phyloP scores from a whole-genome alignment of 2,113 vertebrate species.

The Ceuthmochares aereus region DNA sequence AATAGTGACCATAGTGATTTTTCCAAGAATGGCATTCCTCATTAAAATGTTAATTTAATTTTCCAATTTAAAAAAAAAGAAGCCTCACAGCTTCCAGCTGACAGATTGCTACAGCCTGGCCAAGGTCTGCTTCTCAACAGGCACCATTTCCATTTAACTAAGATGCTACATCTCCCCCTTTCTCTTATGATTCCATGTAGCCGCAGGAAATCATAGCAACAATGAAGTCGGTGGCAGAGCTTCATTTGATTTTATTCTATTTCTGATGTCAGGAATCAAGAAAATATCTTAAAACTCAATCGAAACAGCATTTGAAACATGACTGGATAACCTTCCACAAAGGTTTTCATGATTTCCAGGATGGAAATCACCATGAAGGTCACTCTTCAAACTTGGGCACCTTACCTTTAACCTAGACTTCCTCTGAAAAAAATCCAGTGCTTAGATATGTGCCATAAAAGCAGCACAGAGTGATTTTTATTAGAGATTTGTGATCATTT shows the following conservation, averaged over 20 bases:
- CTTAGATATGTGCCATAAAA: not conserved
- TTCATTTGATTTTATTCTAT: not conserved
- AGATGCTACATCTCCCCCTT: not conserved
- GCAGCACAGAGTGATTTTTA: not conserved
- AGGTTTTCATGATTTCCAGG: not conserved
- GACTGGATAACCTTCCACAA: not conserved
- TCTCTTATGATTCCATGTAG: not conserved
- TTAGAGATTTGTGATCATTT: not conserved
- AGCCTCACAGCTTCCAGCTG: not conserved
- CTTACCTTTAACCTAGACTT: not conserved
- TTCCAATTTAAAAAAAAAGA: not conserved
- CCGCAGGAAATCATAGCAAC: not conserved
- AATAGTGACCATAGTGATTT: not conserved
- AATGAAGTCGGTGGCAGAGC: not conserved
- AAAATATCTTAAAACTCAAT: not conserved
- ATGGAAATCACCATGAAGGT: not conserved
- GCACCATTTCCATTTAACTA: not conserved
- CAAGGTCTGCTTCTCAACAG: not conserved
- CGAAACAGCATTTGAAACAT: not conserved
- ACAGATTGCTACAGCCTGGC: not conserved
- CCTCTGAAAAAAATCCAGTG: not conserved
- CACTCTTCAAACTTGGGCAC: not conserved
- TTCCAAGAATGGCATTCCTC: not conserved
- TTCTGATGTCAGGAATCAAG: not conserved
- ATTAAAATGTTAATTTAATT: constrained; percentile 10